Conservation (phyloP, 2,888 invertebrate genomes). For the Yponomeuta plumbellus region DNA sequence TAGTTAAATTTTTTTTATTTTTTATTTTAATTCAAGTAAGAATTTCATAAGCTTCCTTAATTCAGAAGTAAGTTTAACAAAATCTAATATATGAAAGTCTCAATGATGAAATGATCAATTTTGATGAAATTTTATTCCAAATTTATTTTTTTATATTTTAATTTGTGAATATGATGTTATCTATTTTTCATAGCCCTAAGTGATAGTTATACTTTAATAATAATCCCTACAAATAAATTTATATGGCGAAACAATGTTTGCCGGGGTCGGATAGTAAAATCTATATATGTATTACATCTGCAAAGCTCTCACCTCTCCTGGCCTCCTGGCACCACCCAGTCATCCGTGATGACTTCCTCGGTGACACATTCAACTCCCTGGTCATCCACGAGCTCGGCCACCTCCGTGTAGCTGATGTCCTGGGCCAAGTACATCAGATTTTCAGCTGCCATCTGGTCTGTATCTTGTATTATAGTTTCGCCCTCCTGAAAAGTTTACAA, state of each 20-base stretch:
- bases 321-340: conserved; percentile 84
- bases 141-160: too few species aligned
- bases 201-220: too few species aligned
- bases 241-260: neutral
- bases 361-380: conserved; percentile 80
- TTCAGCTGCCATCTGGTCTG: conserved; percentile 80
- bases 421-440: conserved; percentile 79
- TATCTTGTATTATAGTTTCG: conserved; percentile 60
- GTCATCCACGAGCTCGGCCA: conserved; percentile 48
- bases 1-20: too few species aligned
- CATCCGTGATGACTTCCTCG: conserved; percentile 88
- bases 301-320: conserved; percentile 77
- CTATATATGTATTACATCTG: conserved; percentile 1
- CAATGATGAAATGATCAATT: too few species aligned
- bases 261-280: neutral
- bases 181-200: too few species aligned
- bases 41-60: too few species aligned
- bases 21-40: too few species aligned
- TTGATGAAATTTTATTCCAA: too few species aligned
- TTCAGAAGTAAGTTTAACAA: too few species aligned
- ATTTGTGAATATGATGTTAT: too few species aligned
- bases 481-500: conserved; percentile 34
- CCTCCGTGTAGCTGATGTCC: conserved; percentile 66
- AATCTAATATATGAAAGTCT: too few species aligned
- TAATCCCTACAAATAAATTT: too few species aligned